These are phyloP conservation scores for Ictalurus punctatus DNA, from an alignment of 2,113 vertebrate genomes.

Conservation along the genomic window DNA sequence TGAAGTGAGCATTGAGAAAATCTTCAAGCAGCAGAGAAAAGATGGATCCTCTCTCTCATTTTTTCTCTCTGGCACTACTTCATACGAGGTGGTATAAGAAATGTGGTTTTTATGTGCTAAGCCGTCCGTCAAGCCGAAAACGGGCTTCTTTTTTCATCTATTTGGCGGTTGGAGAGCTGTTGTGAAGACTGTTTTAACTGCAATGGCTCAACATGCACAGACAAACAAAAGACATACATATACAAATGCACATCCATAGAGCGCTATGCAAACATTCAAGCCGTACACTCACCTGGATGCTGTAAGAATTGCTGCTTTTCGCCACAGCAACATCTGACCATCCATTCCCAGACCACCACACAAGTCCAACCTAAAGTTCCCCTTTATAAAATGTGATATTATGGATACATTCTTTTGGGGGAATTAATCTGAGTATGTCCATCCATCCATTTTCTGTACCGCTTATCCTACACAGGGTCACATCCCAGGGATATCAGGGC, in stretches of 20 bases:
- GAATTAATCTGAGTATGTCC: not conserved
- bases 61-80: constrained; percentile 69
- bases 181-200: constrained; percentile 64
- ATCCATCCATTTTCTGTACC: too few species aligned
- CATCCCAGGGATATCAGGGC: too few species aligned
- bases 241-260: constrained; percentile 32
- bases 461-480: too few species aligned
- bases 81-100: constrained; percentile 59
- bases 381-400: not conserved
- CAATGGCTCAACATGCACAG: not conserved
- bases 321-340: not conserved
- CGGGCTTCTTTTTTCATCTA: constrained; percentile 59
- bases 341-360: not conserved
- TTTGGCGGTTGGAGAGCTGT: constrained; percentile 59
- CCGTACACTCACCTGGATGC: constrained; percentile 42
- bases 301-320: not conserved
- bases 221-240: constrained; percentile 66
- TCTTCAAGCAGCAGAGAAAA: constrained; percentile 72
- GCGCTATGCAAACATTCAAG: not conserved
- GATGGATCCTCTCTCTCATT: constrained; percentile 52
- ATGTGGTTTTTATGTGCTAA: constrained; percentile 72
- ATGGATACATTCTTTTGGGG: not conserved
- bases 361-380: not conserved
- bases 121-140: constrained; percentile 69
- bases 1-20: constrained; percentile 74